Evolutionary conservation across 2,888 invertebrate species (phyloP).

Genomic region (Drosophila mercatorum): DNA sequence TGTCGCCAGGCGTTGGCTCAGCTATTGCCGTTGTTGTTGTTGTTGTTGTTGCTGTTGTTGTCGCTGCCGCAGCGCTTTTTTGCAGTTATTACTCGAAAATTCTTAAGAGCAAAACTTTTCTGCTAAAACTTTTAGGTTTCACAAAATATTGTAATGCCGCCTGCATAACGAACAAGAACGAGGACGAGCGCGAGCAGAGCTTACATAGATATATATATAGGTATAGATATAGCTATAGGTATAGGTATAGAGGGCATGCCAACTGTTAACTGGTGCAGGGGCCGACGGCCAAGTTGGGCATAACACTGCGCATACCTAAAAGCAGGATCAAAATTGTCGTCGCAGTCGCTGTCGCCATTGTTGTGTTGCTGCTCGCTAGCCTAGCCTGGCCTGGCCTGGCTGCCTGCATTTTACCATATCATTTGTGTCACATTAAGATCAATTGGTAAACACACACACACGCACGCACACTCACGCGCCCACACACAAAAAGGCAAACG

Average conservation of each 20-base stretch:
- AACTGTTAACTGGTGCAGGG: constrained; percentile 17
- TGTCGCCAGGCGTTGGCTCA: constrained; percentile 76
- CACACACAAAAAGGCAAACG: constrained; percentile 69
- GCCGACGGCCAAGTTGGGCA: constrained; percentile 30
- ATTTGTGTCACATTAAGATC: constrained; percentile 84
- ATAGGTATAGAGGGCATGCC: constrained; percentile 9
- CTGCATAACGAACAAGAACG: constrained; percentile 49
- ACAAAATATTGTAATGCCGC: constrained; percentile 74
- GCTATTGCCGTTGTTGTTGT: constrained; percentile 18
- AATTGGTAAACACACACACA: constrained; percentile 80
- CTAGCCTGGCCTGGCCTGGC: constrained; percentile 49
- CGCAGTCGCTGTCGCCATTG: constrained; percentile 49
- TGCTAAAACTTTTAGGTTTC: constrained; percentile 68
- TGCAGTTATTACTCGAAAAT: constrained; percentile 57
- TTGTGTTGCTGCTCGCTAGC: constrained; percentile 61
- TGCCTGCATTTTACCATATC: constrained; percentile 79
- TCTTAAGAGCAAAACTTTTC: constrained; percentile 51
- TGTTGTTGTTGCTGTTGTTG: constrained; percentile 19
- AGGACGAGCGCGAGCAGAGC: constrained; percentile 5
- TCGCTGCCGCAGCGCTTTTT: constrained; percentile 38
- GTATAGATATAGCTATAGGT: constrained; percentile 13
- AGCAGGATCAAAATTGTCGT: constrained; percentile 73
- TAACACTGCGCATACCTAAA: constrained; percentile 69
- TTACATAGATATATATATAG: constrained; percentile 1
- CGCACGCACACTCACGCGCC: constrained; percentile 6